Percentiles rank a stretch among this genome's conserved stretches.
phyloP scores from a whole-genome alignment of 2,888 invertebrate species.

The Leptopilina syphax region DNA sequence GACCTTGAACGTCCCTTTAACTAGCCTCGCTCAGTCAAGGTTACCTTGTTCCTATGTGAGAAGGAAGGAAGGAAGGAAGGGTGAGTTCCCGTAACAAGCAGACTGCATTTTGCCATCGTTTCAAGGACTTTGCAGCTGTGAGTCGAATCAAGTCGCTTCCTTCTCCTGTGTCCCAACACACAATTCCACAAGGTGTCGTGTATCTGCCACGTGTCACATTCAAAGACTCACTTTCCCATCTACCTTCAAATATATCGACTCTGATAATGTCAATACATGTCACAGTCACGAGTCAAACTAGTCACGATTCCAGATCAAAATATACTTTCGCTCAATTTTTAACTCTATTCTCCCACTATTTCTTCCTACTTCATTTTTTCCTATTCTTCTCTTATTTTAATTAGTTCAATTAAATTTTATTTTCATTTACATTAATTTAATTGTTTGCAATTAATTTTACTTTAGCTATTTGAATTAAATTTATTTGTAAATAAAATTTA shows the following conservation, averaged over 20 bases:
- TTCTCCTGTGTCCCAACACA: slow-evolving; percentile 6
- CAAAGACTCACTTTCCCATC: not conserved
- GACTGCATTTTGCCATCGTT: slow-evolving; percentile 42
- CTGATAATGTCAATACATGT: not conserved
- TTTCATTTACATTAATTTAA: too few relatives aligned
- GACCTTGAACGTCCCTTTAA: slow-evolving; percentile 70
- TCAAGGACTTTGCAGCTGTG: slow-evolving; percentile 46
- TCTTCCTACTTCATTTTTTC: too few relatives aligned
- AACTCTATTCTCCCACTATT: too few relatives aligned
- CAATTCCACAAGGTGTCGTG: slow-evolving; percentile 22
- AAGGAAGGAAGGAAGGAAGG: slow-evolving; percentile 41
- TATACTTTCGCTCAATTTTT: not conserved
- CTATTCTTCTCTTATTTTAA: too few relatives aligned
- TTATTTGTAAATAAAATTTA: too few relatives aligned
- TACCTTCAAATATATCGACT: not conserved
- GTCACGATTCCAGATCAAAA: not conserved
- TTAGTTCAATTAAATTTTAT: too few relatives aligned
- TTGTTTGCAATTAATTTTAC: too few relatives aligned
- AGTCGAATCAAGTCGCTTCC: slow-evolving; percentile 33
- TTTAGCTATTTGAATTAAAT: too few relatives aligned
- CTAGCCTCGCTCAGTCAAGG: slow-evolving; percentile 66
- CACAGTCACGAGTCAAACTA: not conserved
- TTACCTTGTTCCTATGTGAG: slow-evolving; percentile 61
- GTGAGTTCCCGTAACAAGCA: slow-evolving; percentile 43
- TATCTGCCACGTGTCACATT: slow-evolving; percentile 24